Conservation (phyloP, 2,888 invertebrate genomes). For the Eupithecia subfuscata region DNA sequence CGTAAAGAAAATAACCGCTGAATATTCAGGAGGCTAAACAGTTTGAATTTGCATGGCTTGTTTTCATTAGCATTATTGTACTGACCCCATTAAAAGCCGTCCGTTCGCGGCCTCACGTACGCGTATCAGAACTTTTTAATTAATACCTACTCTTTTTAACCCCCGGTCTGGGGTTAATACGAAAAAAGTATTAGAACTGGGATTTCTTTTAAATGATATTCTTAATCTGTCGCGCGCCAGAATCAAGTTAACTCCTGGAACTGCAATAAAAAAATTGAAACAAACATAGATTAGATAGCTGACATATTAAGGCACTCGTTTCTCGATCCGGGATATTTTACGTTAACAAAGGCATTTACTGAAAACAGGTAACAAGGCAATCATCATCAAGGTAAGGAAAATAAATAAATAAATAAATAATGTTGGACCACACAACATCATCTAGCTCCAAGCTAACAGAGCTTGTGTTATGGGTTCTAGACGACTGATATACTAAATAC, state of each 20-base stretch:
- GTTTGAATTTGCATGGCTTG: constrained; percentile 73
- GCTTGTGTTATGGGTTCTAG: too few species aligned
- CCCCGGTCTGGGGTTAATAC: constrained; percentile 16
- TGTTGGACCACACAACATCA: too few species aligned
- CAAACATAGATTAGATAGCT: background rate
- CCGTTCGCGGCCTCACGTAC: constrained; percentile 53
- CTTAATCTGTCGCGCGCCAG: background rate
- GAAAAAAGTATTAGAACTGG: background rate
- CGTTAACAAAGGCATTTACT: background rate
- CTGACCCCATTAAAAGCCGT: constrained; percentile 72
- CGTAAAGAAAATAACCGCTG: constrained; percentile 78
- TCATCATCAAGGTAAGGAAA: background rate
- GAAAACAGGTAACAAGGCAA: background rate
- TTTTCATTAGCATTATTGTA: constrained; percentile 82
- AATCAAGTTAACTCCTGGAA: background rate
- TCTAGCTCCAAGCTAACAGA: too few species aligned
- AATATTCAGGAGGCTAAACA: constrained; percentile 75
- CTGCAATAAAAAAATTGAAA: background rate
- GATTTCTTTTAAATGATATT: background rate
- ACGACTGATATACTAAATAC: too few species aligned
- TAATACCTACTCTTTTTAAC: constrained; percentile 39
- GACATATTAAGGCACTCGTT: background rate
- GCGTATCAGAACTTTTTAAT: constrained; percentile 49
- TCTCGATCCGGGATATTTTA: background rate
- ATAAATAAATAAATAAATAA: too few species aligned